These are phyloP conservation scores for Sipunculus nudus DNA, from an alignment of 2,888 invertebrate species.

Conservation along the genomic window DNA sequence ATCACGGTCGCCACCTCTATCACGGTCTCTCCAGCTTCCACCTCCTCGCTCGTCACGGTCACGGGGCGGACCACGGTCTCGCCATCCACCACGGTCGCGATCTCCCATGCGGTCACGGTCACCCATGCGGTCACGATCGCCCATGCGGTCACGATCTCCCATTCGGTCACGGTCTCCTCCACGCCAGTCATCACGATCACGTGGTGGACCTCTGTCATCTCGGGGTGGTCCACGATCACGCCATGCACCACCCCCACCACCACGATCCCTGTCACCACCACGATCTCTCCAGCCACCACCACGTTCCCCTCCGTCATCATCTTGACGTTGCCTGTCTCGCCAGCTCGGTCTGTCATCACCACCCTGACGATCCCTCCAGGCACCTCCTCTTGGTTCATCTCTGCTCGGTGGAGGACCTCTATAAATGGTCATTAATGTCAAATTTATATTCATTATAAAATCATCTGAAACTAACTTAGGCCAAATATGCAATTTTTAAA, in stretches of 20 bases:
- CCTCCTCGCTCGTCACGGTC: conserved; percentile 12
- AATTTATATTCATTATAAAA: too few species aligned
- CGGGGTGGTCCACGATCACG: conserved; percentile 21
- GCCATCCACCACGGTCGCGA: not conserved
- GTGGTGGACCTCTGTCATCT: conserved; percentile 17
- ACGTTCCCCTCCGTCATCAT: conserved; percentile 18
- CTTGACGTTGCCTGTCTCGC: conserved; percentile 7
- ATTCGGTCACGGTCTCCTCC: conserved; percentile 11
- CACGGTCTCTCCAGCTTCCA: conserved; percentile 14
- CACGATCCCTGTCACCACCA: conserved; percentile 16
- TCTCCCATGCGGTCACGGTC: not conserved
- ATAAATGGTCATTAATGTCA: too few species aligned
- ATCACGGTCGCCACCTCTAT: conserved; percentile 27
- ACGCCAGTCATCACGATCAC: conserved; percentile 10
- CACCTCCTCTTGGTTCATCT: not conserved
- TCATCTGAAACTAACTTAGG: too few species aligned
- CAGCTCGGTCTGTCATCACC: conserved; percentile 2
- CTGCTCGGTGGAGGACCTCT: not conserved
- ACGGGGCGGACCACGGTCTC: conserved; percentile 3
- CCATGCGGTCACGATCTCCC: not conserved
- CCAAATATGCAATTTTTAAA: too few species aligned
- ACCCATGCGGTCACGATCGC: conserved; percentile 1
- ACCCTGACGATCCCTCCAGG: conserved; percentile 5
- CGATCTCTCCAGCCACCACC: conserved; percentile 22
- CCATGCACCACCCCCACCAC: conserved; percentile 9